Base-by-base conservation (phyloP, 92 coral and sea anemone species). In the Porites rus region DNA sequence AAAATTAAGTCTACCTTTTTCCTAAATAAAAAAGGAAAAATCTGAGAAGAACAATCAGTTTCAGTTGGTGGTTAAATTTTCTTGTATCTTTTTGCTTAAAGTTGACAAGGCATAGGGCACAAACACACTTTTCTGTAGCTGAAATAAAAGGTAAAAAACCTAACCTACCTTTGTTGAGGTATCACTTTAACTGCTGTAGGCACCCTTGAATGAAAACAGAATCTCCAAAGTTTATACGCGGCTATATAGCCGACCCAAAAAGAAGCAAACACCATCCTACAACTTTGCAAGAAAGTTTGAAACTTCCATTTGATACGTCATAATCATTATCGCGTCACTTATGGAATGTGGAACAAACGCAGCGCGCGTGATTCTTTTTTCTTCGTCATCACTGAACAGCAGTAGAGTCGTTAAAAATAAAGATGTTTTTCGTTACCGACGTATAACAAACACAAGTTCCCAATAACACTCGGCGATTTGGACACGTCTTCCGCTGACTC, bases 301-400 rank as follows among this genome's bases (percentile, higher is more conserved):
- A 50, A 8, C 60, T 72, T 3, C 60, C 24, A 51, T 72, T 72
- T 72, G 60, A 66, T n/a, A 66, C 51, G 77, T 72, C 77, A 72
- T 72, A 43, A 38, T 70, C 19, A 70, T 12, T 12, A 13, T 3
- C 1, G 0, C 19, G 21, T 31, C 74, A 4, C 6, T 68, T 12
- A 24, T 68, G 50, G 72, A 38, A 38, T 46, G 1, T 13, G 54
- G 53, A 71, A 28, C 31, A 2, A 28, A 43, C 53, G 21, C 76
- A 46, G 59, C 77, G 77, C 77, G 77, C 60, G 77, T 1, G 7
- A 38, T 38, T 38, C 46, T 3, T 38, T 38, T 38, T 38, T 38
- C 46, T 4, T 38, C 46, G 46, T 38, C 46, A 38, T 38, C 46
- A 38, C 46, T 38, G 46, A 38, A 38, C 46, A 0, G 46, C 46